Evolutionary conservation across 2,888 invertebrate genomes (phyloP), one percentile per base, ranked within the genome.

Genomic region (Dasypogon diadema): DNA sequence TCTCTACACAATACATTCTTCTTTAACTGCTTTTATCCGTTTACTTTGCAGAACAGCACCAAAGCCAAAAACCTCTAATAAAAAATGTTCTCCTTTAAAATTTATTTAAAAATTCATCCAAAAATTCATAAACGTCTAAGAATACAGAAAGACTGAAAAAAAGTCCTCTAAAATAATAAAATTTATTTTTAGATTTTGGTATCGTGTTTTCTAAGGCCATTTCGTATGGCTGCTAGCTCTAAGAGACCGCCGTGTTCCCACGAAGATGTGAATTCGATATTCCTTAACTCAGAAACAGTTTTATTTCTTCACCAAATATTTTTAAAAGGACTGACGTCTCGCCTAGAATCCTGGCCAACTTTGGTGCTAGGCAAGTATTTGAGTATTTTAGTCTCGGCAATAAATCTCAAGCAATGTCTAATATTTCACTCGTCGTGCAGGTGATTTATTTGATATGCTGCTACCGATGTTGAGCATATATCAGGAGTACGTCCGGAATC

Each of bases 311-410:
- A 97, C 85, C 96, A 97, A 88, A 97, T 97, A 82, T 97, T 97
- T 87, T 90, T 96, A 82, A 97, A 97, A 86, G 96, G 96, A 0
- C 89, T 97, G 56, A 95, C 94, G 3, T 95, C 96, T 0, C 89
- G 96, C 76, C 92, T 97, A 90, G 96, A 97, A 85, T 94, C 92
- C 77, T 97, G 97, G 97, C 97, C 97, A 54, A 96, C 96, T 4
- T 89, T 97, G 79, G 96, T 96, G 78, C 88, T 97, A 86, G 96
- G 96, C 95, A 87, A 89, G 86, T 81, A 26, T 14, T 1, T 30
- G 30, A 30, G 12, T 21, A n/a, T n/a, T n/a, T n/a, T n/a, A n/a
- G n/a, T n/a, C n/a, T n/a, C n/a, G 21, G 54, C 30, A 42, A 54
- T 18, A 54, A 54, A 70, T 51, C 18, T 18, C 4, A 22, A 22